These are phyloP conservation scores for Leucoma salicis DNA, from an alignment of 2,888 invertebrate species.

Conservation along the genomic window DNA sequence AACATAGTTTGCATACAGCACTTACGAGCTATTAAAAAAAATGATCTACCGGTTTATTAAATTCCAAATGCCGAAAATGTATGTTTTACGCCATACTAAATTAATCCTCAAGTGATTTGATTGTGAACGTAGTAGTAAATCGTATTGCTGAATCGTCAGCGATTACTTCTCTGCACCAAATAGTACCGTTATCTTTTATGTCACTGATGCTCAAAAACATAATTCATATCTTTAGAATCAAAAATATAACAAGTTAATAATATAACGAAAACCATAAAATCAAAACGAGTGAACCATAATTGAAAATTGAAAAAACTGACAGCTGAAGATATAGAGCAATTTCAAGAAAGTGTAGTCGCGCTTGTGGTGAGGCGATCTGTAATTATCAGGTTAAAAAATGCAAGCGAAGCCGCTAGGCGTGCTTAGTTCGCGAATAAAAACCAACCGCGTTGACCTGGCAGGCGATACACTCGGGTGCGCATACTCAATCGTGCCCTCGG, in stretches of 20 bases:
- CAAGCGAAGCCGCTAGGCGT: constrained; percentile 45
- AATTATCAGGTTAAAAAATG: constrained; percentile 41
- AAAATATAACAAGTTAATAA: neutral
- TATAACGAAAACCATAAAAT: neutral
- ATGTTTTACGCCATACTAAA: too few relatives aligned
- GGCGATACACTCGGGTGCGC: constrained; percentile 69
- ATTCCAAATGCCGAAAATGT: too few relatives aligned
- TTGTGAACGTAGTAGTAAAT: too few relatives aligned
- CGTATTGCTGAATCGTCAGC: too few relatives aligned
- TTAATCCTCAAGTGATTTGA: too few relatives aligned
- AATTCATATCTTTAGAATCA: too few relatives aligned
- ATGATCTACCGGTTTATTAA: too few relatives aligned
- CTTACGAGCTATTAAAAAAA: too few relatives aligned
- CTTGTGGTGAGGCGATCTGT: constrained; percentile 33
- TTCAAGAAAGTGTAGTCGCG: constrained; percentile 27
- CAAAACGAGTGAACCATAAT: neutral
- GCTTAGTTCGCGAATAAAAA: constrained; percentile 53
- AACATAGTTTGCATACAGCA: too few relatives aligned
- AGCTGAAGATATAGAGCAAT: constrained; percentile 31
- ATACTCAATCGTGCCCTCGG: constrained; percentile 54
- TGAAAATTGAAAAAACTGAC: constrained; percentile 7
- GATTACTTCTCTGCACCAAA: too few relatives aligned
- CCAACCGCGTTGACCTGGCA: constrained; percentile 62
- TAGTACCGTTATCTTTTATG: too few relatives aligned
- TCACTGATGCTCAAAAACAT: too few relatives aligned